Evolutionary conservation across 2,888 invertebrate species (phyloP).

Genomic region (Julus scanicus): DNA sequence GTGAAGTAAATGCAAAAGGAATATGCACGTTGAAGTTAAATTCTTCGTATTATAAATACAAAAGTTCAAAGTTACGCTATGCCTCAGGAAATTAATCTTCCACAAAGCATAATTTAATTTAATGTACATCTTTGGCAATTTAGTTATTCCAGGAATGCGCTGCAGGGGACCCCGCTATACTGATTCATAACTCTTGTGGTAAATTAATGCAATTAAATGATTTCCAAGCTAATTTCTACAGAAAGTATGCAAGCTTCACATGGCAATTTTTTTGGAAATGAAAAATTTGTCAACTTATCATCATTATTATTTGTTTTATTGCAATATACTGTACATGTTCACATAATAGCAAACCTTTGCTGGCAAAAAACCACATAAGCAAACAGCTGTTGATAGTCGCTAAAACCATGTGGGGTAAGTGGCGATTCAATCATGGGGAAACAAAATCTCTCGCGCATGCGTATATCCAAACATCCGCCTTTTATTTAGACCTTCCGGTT

Average conservation of each 20-base stretch:
- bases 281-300: too few species aligned
- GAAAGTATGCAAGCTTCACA: too few species aligned
- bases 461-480: too few species aligned
- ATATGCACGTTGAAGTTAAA: neutral
- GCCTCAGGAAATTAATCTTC: neutral
- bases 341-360: too few species aligned
- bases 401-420: too few species aligned
- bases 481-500: too few species aligned
- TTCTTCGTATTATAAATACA: neutral
- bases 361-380: too few species aligned
- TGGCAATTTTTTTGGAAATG: neutral
- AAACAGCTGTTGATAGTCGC: too few species aligned
- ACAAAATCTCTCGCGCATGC: too few species aligned
- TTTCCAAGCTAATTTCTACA: neutral
- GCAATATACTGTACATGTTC: too few species aligned
- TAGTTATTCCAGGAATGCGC: neutral
- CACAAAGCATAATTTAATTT: neutral
- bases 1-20: neutral
- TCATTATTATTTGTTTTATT: too few species aligned
- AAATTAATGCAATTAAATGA: neutral
- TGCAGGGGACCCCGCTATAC: neutral
- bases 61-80: neutral
- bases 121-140: neutral
- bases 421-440: too few species aligned
- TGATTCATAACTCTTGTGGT: neutral